Conservation (phyloP, 1,140 invertebrate species). For the Steinernema feltiae region DNA sequence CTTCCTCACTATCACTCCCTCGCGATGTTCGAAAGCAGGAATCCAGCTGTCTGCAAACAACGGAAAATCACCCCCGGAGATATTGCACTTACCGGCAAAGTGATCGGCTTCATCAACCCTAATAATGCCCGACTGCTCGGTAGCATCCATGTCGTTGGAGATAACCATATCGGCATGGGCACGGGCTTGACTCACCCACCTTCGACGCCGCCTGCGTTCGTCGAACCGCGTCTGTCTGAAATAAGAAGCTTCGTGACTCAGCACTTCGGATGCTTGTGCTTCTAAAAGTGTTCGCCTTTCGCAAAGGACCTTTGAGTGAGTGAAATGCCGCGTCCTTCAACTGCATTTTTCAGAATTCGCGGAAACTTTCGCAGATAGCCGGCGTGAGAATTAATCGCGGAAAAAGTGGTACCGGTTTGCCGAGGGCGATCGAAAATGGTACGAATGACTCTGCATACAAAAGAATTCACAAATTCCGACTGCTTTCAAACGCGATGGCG, state of each 20-base stretch:
- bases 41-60: conserved; percentile 57
- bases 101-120: conserved; percentile 47
- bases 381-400: not conserved
- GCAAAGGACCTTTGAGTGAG: too few relatives aligned
- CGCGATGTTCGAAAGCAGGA: conserved; percentile 59
- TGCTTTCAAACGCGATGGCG: not conserved
- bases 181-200: not conserved
- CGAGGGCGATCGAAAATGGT: too few relatives aligned
- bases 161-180: conserved; percentile 10
- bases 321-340: too few relatives aligned
- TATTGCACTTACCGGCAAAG: conserved; percentile 35
- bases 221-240: not conserved
- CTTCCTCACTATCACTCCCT: conserved; percentile 57
- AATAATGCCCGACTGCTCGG: conserved; percentile 40
- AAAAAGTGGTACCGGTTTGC: too few relatives aligned
- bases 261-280: not conserved
- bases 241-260: not conserved
- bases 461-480: too few relatives aligned
- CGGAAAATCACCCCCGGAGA: conserved; percentile 21
- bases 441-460: too few relatives aligned
- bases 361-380: not conserved
- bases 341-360: not conserved
- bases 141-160: conserved; percentile 27
- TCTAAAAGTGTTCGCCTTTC: too few relatives aligned
- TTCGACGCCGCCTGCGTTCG: not conserved